phyloP scores from a whole-genome alignment of 2,113 vertebrate species.

The Eublepharis macularius region DNA sequence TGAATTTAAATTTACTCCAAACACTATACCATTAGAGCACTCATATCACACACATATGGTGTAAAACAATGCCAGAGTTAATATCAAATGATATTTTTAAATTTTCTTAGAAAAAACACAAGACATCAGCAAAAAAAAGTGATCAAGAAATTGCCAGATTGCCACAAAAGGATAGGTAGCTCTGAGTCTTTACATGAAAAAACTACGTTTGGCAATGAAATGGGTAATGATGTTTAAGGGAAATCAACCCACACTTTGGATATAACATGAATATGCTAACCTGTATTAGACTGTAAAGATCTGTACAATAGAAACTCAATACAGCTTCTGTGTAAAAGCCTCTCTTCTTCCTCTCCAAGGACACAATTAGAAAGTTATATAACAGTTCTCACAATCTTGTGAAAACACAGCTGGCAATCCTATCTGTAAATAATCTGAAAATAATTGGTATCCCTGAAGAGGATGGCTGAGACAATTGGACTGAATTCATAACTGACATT shows the following conservation, averaged over 20 bases:
- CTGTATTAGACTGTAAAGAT: constrained; percentile 13
- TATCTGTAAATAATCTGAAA: constrained; percentile 51
- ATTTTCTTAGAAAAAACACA: too few relatives aligned
- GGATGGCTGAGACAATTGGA: constrained; percentile 12
- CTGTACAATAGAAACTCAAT: background rate
- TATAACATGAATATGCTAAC: background rate
- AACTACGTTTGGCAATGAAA: background rate
- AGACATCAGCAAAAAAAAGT: too few relatives aligned
- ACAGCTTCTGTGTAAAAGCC: constrained; percentile 19
- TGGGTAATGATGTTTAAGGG: background rate
- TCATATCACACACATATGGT: background rate
- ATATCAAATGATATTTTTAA: too few relatives aligned
- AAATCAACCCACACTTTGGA: constrained; percentile 6
- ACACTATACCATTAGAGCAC: background rate
- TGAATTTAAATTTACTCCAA: background rate
- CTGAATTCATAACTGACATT: constrained; percentile 38
- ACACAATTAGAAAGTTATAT: constrained; percentile 53
- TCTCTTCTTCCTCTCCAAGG: constrained; percentile 27
- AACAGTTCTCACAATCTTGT: constrained; percentile 43
- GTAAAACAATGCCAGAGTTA: background rate
- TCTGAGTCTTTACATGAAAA: background rate
- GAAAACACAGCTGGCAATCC: constrained; percentile 37
- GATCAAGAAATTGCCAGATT: background rate
- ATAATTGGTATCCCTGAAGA: constrained; percentile 40
- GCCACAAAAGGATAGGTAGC: background rate